Percentiles rank a stretch among this genome's conserved stretches.
Conservation (phyloP, 2,888 invertebrate species). For the Leptinotarsa rubiginosa region DNA sequence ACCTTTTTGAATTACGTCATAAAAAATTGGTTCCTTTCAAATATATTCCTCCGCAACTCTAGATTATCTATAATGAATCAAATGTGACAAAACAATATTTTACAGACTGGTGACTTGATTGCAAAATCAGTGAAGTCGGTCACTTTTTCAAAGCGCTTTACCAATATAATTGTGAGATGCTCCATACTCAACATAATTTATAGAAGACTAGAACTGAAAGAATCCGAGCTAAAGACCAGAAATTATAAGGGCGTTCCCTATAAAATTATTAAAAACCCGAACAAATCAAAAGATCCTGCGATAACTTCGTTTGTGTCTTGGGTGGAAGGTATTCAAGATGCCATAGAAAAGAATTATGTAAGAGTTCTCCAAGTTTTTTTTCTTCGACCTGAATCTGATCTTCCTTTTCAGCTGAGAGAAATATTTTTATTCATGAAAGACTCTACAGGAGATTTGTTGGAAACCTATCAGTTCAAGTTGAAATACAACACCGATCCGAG, state of each 20-base stretch:
- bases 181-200: constrained; percentile 42
- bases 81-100: too few species aligned
- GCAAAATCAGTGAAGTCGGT: constrained; percentile 31
- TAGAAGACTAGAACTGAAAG: constrained; percentile 30
- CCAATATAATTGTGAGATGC: constrained; percentile 27
- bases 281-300: constrained; percentile 28
- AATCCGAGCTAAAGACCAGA: constrained; percentile 30
- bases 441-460: constrained; percentile 27
- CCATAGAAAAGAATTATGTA: constrained; percentile 41
- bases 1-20: too few species aligned
- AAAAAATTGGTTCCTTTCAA: too few species aligned
- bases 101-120: constrained; percentile 32
- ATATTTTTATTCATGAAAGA: constrained; percentile 35
- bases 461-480: constrained; percentile 36
- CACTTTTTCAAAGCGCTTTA: constrained; percentile 34
- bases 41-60: too few species aligned
- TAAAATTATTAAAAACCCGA: constrained; percentile 29
- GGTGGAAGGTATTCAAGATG: constrained; percentile 39
- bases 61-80: neutral
- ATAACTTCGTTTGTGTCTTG: constrained; percentile 28
- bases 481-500: constrained; percentile 36
- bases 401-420: constrained; percentile 33
- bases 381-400: neutral
- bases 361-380: constrained; percentile 19
- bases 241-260: constrained; percentile 28